These are phyloP conservation scores for Toxostoma redivivum DNA, from an alignment of 2,113 vertebrate species.

Conservation along the genomic window DNA sequence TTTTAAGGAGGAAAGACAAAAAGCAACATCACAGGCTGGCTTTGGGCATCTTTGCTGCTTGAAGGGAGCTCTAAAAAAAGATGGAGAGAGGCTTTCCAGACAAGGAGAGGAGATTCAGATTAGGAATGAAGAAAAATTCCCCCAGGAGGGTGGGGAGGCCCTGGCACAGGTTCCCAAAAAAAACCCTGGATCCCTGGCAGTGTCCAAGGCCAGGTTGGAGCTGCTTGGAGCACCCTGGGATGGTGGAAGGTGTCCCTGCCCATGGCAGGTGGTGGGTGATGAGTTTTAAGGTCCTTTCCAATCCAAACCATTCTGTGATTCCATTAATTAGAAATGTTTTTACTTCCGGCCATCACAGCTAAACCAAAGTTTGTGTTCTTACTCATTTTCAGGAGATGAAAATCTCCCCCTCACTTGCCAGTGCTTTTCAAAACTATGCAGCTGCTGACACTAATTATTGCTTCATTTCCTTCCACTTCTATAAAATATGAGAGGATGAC, in stretches of 20 bases:
- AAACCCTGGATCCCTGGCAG: not conserved
- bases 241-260: rapidly evolving
- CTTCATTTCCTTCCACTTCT: not conserved
- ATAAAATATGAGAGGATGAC: not conserved
- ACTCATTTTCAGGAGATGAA: not conserved
- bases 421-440: not conserved
- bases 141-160: not conserved
- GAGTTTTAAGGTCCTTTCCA: not conserved
- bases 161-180: not conserved
- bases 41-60: not conserved
- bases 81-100: not conserved
- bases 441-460: not conserved
- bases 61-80: not conserved
- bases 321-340: not conserved
- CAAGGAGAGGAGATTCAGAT: not conserved
- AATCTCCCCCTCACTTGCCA: not conserved
- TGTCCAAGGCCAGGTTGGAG: not conserved
- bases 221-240: not conserved
- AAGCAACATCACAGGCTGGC: rapidly evolving
- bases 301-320: not conserved
- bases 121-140: not conserved
- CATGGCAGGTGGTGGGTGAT: not conserved
- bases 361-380: not conserved
- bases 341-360: not conserved
- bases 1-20: not conserved